Evolutionary conservation across 1,140 invertebrate genomes (phyloP).

Genomic region (Drosophila funebris): DNA sequence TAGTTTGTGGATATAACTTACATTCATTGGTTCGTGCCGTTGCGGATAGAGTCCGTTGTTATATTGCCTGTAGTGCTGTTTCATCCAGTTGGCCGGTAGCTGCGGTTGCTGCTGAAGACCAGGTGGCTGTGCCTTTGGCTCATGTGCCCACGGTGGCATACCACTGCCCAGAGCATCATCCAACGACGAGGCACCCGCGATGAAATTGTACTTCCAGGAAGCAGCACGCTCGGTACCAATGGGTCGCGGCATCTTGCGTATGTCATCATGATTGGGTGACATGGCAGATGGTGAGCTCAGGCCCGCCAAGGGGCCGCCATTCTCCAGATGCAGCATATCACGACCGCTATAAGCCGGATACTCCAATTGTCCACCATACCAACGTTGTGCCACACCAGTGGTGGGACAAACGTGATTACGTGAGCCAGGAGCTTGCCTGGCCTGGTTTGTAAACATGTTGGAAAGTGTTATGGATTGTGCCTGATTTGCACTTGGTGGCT

Average conservation of each 20-base stretch:
- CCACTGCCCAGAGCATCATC: conserved; percentile 52
- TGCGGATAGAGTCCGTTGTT: conserved; percentile 75
- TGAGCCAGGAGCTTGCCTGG: conserved; percentile 40
- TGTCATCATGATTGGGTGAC: conserved; percentile 87
- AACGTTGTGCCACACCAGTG: conserved; percentile 47
- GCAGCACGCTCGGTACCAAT: conserved; percentile 91
- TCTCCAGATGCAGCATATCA: conserved; percentile 76
- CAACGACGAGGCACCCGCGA: conserved; percentile 48
- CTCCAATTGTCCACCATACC: conserved; percentile 72
- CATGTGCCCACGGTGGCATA: conserved; percentile 56
- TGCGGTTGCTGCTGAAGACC: conserved; percentile 67
- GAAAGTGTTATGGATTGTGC: conserved; percentile 36
- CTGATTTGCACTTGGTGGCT: conserved; percentile 23
- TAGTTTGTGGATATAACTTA: conserved; percentile 29
- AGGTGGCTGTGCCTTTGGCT: conserved; percentile 61
- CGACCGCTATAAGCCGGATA: conserved; percentile 69
- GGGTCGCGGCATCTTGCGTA: conserved; percentile 89
- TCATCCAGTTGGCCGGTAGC: conserved; percentile 58
- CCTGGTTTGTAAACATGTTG: conserved; percentile 60
- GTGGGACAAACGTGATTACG: conserved; percentile 44
- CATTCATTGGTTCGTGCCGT: conserved; percentile 79
- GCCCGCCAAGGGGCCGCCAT: conserved; percentile 63
- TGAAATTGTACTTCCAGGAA: conserved; percentile 86
- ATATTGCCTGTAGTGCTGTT: conserved; percentile 65
- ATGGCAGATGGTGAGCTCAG: conserved; percentile 86